Evolutionary conservation across 1,140 invertebrate genomes (phyloP), one percentile per base, ranked within the genome.

Genomic region (Tribolium castaneum): DNA sequence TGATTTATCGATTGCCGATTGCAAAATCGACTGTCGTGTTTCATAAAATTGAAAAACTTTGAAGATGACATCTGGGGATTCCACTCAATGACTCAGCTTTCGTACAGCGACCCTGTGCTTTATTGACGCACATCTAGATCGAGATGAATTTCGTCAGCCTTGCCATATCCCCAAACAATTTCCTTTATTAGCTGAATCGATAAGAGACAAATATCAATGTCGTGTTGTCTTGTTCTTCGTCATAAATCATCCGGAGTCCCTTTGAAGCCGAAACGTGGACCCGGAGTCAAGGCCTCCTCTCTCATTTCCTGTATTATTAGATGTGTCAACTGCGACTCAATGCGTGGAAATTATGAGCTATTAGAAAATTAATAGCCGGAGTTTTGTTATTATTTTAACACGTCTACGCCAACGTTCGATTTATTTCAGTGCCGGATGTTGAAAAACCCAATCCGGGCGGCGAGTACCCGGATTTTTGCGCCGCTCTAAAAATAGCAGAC

Each of bases 1-100:
- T 66, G 59, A 66, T 66, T 66, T 66, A 66, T 66, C 6, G 56
- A 62, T 50, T 54, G 52, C 1, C 54, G 54, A 59, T 59, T 59
- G 30, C 19, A 9, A 59, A 59, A 59, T 22, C 7, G 22, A 59
- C 25, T 59, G 54, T 59, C 54, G 14, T 59, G 54, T 22, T 22
- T 59, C 25, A 45, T 59, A 25, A 59, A 59, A 59, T 13, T 9
- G n/a, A 19, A 16, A 1, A 45, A 45, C 7, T 10, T 45, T 9
- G 7, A 14, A 59, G 54, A 22, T 25, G 13, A 52, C n/a, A 19
- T 52, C 51, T n/a, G 51, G 51, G 51, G n/a, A 13, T 52, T 52
- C 51, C 51, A 14, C 6, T 7, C 16, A 13, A 7, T 52, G 51
- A 52, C 3, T 52, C 51, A 52, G 3, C 12, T 52, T 52, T 14